These are phyloP conservation scores for Pristionchus mayeri DNA, from an alignment of 2,888 invertebrate genomes.

Conservation along the genomic window DNA sequence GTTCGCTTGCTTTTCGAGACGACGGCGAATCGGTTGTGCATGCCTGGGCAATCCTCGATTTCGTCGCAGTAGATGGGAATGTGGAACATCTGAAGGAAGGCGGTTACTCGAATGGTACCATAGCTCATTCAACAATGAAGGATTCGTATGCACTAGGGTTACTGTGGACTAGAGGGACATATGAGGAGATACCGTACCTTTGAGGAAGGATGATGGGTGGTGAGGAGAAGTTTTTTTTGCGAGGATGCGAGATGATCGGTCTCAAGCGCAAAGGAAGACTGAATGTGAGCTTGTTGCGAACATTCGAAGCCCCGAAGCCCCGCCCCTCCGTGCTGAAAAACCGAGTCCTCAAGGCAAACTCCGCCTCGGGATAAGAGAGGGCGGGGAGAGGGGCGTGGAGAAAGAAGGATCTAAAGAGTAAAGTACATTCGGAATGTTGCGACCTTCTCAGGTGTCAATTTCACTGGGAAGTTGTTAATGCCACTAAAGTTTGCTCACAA, in stretches of 20 bases:
- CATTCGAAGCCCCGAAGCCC: constrained; percentile 19
- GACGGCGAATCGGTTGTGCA: not conserved
- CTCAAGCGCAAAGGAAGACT: constrained; percentile 22
- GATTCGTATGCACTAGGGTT: not conserved
- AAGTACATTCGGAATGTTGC: constrained; percentile 35
- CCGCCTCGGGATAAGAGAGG: constrained; percentile 2
- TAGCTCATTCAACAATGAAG: no score
- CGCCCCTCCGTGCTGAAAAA: constrained; percentile 2
- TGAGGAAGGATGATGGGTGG: not conserved
- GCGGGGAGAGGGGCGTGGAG: not conserved
- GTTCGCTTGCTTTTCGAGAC: not conserved
- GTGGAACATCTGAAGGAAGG: constrained; percentile 43
- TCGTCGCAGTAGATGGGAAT: constrained; percentile 46
- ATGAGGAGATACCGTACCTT: constrained; percentile 28
- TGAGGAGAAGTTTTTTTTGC: not conserved
- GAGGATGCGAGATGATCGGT: not conserved
- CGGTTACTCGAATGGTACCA: not conserved
- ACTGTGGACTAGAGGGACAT: not conserved
- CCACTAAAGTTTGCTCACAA: not conserved
- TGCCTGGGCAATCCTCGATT: not conserved
- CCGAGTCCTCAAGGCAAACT: constrained; percentile 20
- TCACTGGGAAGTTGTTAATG: constrained; percentile 4
- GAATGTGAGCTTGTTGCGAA: constrained; percentile 35
- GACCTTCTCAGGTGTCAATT: constrained; percentile 35
- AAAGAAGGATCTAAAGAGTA: not conserved